Base-by-base conservation (phyloP, 2,113 vertebrate genomes). In the Asarcornis scutulata region DNA sequence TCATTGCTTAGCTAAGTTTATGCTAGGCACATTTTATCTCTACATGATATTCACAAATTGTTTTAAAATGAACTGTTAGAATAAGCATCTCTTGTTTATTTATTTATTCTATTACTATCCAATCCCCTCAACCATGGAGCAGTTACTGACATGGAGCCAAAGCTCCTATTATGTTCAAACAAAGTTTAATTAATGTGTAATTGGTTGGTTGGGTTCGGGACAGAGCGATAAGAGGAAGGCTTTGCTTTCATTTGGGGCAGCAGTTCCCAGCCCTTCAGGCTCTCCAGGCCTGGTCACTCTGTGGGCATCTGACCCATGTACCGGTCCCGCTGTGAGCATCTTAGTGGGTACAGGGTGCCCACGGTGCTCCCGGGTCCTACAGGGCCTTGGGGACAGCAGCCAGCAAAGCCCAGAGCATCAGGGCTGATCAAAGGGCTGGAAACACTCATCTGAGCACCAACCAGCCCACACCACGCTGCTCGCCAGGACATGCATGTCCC, bases 61-160 rank as follows among this genome's bases (percentile, higher is more conserved):
- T 92, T 98, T 98, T 98, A 97, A 97, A 98, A 98, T 98, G 97
- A 98, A 91, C 98, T 98, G 98, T 97, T 97, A 98, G 97, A 95
- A 98, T 97, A 98, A 98, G 97, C 97, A 90, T 96, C 95, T 92
- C 96, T 96, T 97, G 97, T 97, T 96, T 96, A 95, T 97, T 97
- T 97, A 96, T 97, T 97, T 97, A 97, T 96, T 60, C 95, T 93
- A 95, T 84, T 91, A 76, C 92, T 89, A 79, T 52, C 84, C 91
- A 94, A 91, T 95, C 96, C 95, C 93, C 91, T 91, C 67, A 62
- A 93, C 89, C 53, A 6, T 40, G 80, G 52, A 88, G 88, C 91
- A 92, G 92, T 82, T 93, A 74, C 78, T 96, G 96, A 95, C 89
- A 80, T 0, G 11, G 79, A 96, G 97, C 97, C 97, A 97, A 93